Percentiles rank a stretch among this genome's conserved stretches.
Conservation (phyloP, 2,888 invertebrate genomes). For the Lobophora halterata region DNA sequence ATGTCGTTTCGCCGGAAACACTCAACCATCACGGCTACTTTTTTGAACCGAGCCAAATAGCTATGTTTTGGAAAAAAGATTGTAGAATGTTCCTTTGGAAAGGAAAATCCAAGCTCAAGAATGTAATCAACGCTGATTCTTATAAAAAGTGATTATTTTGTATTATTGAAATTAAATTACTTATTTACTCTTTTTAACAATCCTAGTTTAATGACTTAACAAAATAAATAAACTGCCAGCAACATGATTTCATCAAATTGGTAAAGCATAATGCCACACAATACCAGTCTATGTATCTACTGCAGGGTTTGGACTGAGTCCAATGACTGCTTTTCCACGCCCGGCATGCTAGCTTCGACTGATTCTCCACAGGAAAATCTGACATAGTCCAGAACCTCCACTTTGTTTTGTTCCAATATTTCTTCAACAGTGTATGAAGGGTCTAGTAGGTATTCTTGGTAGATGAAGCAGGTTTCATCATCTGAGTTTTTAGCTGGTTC, state of each 20-base stretch:
- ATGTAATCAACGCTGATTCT: conserved; percentile 50
- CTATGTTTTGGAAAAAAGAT: conserved; percentile 85
- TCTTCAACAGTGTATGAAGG: conserved; percentile 87
- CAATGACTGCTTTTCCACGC: conserved; percentile 75
- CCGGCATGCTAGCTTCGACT: conserved; percentile 58
- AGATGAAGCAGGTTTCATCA: conserved; percentile 89
- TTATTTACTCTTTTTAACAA: conserved; percentile 22
- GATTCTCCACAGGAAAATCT: conserved; percentile 93
- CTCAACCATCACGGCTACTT: conserved; percentile 78
- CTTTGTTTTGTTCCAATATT: conserved; percentile 83
- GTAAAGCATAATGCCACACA: conserved; percentile 17
- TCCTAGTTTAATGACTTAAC: conserved; percentile 31
- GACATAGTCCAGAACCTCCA: conserved; percentile 88
- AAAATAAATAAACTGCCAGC: conserved; percentile 35
- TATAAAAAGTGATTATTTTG: conserved; percentile 39
- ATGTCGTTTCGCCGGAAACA: conserved; percentile 76
- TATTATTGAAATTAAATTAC: conserved; percentile 24
- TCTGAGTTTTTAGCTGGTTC: conserved; percentile 83
- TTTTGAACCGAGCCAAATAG: conserved; percentile 81
- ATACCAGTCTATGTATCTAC: conserved; percentile 50
- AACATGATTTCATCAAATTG: conserved; percentile 10
- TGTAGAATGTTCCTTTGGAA: conserved; percentile 85
- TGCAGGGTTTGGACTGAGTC: conserved; percentile 84
- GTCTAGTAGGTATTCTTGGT: conserved; percentile 93
- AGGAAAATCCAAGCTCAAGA: conserved; percentile 59